Base-by-base conservation (phyloP, 2,888 invertebrate genomes). In the Thalpophila matura region DNA sequence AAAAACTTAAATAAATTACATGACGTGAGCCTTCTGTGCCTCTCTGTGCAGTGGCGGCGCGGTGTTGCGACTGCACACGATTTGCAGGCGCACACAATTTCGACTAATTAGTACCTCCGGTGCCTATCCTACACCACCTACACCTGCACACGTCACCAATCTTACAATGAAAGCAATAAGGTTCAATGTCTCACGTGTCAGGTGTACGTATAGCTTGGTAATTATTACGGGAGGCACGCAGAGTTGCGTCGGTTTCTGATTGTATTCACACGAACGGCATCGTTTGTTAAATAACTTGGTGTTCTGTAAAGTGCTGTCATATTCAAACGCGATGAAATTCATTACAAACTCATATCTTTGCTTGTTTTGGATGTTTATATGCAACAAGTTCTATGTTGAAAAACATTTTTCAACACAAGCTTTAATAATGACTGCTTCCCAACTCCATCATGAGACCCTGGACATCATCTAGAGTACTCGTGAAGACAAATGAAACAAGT, bases 51-150 rank as follows among this genome's bases (percentile, higher is more conserved):
- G 4, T 26, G 35, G 7, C 18, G 4, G 4, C 29, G 27, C 10
- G 14, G 35, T 37, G 45, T 31, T 3, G 29, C 26, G n/a, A 54
- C 50, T 73, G 53, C 54, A 55, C 40, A 35, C 59, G 24, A 27
- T 46, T 37, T 46, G 53, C 33, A 65, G 54, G 38, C 38, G 47
- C 57, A 45, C 56, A 47, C 67, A 54, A 73, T 51, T 73, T 55
- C 24, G 6, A 10, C 60, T 70, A 70, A 70, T 73, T 73, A 70
- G 59, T 54, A 50, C 53, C 38, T 50, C 42, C 35, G 18, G 16
- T 18, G 56, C 50, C 50, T 58, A 24, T 31, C 42, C 3, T 7
- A 12, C 1, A 9, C 18, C n/a, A 37, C 49, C 29, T 46, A n/a
- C 10, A 7, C 1, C 1, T 16, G 20, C 49, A 26, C 7, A n/a